A percentile compares a stretch with the other conserved stretches of the same genome.
Evolutionary conservation across 1,140 invertebrate genomes (phyloP).

Genomic region (Neodiprion fabricii): DNA sequence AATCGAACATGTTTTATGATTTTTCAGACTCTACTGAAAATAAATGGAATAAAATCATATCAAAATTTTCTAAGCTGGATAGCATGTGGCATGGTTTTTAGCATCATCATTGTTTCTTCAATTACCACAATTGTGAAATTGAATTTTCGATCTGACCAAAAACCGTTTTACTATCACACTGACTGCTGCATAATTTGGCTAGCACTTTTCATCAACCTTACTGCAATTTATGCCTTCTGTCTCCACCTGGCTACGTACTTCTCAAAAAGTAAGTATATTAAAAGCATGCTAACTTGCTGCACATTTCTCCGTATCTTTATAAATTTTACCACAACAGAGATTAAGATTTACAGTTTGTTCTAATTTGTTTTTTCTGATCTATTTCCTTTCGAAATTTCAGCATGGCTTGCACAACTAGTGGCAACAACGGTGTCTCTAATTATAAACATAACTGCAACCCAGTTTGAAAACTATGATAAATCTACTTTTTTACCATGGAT

Average conservation of each 20-base stretch:
- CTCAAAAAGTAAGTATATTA: constrained; percentile 44
- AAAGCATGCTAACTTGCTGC: too few relatives aligned
- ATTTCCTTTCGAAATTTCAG: constrained; percentile 18
- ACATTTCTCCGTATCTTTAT: too few relatives aligned
- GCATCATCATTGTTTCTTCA: constrained; percentile 45
- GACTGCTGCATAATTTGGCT: constrained; percentile 56
- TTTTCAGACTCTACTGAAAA: constrained; percentile 52
- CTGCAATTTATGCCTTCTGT: constrained; percentile 51
- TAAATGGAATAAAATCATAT: constrained; percentile 52
- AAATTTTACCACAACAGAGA: background rate
- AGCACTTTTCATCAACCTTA: constrained; percentile 45
- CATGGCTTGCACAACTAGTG: constrained; percentile 23
- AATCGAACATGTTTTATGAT: constrained; percentile 15
- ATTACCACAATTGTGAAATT: constrained; percentile 49
- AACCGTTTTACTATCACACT: constrained; percentile 51
- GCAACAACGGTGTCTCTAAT: constrained; percentile 23
- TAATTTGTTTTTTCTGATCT: constrained; percentile 5
- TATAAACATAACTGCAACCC: background rate
- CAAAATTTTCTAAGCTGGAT: constrained; percentile 57
- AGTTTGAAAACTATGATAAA: background rate
- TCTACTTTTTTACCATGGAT: constrained; percentile 22
- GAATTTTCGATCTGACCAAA: constrained; percentile 43
- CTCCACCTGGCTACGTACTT: constrained; percentile 56
- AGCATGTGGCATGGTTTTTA: constrained; percentile 47
- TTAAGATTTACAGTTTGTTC: background rate